Evolutionary conservation across 92 coral and sea anemone species (phyloP), one percentile per base, ranked within the genome.

Genomic region (Virgularia gustaviana): DNA sequence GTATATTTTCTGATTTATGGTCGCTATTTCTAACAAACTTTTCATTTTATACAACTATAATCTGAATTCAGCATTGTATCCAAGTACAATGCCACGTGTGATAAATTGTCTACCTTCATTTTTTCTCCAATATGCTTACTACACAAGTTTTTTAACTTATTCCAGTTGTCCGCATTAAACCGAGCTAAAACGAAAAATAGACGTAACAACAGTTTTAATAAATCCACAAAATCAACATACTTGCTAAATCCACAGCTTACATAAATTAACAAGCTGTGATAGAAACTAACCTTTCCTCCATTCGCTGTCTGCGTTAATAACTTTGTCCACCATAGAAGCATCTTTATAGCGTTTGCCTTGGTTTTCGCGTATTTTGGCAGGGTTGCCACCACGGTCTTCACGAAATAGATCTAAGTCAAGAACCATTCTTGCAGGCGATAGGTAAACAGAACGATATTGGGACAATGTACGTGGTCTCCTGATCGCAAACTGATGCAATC

Each of bases 111-210:
- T 81, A 92, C 98, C 96, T 89, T 92, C 98, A 92, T 92, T 80
- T 92, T 92, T 45, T 92, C 98, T 29, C 98, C 98, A 73, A 92
- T 92, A 66, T 92, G 98, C 70, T 92, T 92, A 70, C 98, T 92
- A 57, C 98, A 92, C 25, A 92, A 71, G 74, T 92, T 92, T 63
- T 91, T 88, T 27, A 92, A 78, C 72, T 89, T 92, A 82, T 92
- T 92, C 98, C 98, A 92, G 85, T 92, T 92, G 38, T 92, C 98
- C 15, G 89, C 89, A 33, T 89, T 65, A 71, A 84, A 88, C 41
- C 98, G 87, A 68, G 81, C 98, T 92, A 78, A 22, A 72, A 60
- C 43, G 49, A 54, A 42, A 63, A 73, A 44, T 45, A 45, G 28
- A 63, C 15, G 13, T 44, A 41, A 9, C 57, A 12, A 51, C 27